Conservation (phyloP, 1,140 invertebrate genomes). For the Streblospio benedicti region DNA sequence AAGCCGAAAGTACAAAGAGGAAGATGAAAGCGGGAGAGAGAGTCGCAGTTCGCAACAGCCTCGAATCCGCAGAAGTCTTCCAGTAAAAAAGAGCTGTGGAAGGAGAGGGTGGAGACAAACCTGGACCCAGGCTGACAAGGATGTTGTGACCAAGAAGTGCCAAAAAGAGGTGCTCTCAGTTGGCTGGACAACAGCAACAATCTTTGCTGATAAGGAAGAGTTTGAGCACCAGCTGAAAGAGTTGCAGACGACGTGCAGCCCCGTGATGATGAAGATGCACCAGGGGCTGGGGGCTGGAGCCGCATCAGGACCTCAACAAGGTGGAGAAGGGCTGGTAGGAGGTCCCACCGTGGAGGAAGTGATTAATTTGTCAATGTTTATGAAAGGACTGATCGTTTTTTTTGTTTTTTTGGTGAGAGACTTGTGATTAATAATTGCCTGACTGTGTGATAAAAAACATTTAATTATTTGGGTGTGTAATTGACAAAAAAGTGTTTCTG, state of each 20-base stretch:
- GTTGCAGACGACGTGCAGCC: conserved; percentile 42
- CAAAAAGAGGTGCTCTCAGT: conserved; percentile 51
- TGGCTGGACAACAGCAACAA: conserved; percentile 31
- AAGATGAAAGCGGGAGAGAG: conserved; percentile 59
- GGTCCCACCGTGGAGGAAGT: conserved; percentile 33
- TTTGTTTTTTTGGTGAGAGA: too few species aligned
- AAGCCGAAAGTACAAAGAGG: neutral
- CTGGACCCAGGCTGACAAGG: conserved; percentile 22
- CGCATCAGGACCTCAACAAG: conserved; percentile 28
- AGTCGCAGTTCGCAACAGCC: conserved; percentile 75
- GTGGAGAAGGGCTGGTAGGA: too few species aligned
- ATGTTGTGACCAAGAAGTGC: conserved; percentile 6
- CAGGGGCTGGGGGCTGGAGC: conserved; percentile 30
- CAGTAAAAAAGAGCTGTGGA: conserved; percentile 80
- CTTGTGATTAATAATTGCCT: too few species aligned
- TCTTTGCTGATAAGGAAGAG: conserved; percentile 48
- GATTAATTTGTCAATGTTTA: too few species aligned
- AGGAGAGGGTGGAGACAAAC: conserved; percentile 51
- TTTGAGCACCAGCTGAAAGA: conserved; percentile 44
- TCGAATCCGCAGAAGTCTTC: conserved; percentile 94
- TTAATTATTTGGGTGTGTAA: too few species aligned
- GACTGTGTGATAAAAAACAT: too few species aligned
- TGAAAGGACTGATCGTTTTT: too few species aligned
- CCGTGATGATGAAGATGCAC: conserved; percentile 50
- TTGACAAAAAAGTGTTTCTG: too few species aligned